Evolutionary conservation across 2,797 vertebrate genomes (phyloP), one percentile per base, ranked within the genome.

Genomic region (Bradypodion pumilum): DNA sequence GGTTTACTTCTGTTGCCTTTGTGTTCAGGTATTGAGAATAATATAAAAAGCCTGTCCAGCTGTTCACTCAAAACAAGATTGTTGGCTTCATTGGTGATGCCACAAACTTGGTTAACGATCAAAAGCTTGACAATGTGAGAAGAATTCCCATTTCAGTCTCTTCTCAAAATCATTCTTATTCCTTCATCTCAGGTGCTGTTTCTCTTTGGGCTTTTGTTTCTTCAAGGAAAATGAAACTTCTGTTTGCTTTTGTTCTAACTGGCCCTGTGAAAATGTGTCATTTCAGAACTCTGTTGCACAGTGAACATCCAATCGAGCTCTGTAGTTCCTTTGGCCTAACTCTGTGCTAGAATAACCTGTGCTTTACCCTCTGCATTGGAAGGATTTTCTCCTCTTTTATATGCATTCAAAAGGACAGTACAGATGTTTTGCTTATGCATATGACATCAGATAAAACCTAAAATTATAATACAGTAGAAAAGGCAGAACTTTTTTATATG

Each of bases 381-480:
- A 95, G 96, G 96, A 80, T 4, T 78, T 2, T 25, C 32, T 70
- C 90, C 96, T 94, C 95, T 96, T 96, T 95, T 94, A 93, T 29
- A 95, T 97, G 97, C 97, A 98, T 98, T 98, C 97, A 98, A 74
- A 97, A 92, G 96, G 92, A 96, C 97, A 96, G 97, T 80, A 98
- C 96, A 97, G 44, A 78, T 23, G 21, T 25, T 37, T 0, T 73
- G 60, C 13, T 10, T 5, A 5, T 5, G 0, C 21, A 1, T 5
- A 0, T 6, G 40, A 27, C 3, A 23, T 9, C 42, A 1, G 12
- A 3, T 23, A 10, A 35, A 23, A 4, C 15, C 52, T 19, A 56
- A 4, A 49, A 49, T 49, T 49, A 49, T 49, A 49, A 49, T 49
- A 49, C 46, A 12, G n/a, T 49, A 49, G 46, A 49, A 56, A 56